Evolutionary conservation across 1,140 invertebrate genomes (phyloP).

Genomic region (Octopus sinensis): DNA sequence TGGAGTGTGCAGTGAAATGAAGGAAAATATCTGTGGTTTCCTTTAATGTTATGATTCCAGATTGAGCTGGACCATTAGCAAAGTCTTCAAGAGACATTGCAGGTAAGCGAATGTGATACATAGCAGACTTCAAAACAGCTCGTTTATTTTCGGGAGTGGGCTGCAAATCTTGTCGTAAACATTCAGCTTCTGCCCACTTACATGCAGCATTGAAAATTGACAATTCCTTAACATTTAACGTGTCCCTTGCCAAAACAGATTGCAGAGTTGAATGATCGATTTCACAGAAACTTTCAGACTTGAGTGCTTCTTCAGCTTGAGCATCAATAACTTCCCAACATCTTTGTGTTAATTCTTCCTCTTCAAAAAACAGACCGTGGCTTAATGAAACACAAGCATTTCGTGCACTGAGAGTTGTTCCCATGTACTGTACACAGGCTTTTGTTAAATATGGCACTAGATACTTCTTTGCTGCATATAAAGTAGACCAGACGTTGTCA

Average conservation of each 20-base stretch:
- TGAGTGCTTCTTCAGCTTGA: slow-evolving; percentile 75
- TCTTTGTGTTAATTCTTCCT: slow-evolving; percentile 72
- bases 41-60: slow-evolving; percentile 70
- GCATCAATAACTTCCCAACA: slow-evolving; percentile 88
- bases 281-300: slow-evolving; percentile 82
- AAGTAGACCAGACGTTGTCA: slow-evolving; percentile 79
- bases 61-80: slow-evolving; percentile 72
- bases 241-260: slow-evolving; percentile 77
- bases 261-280: slow-evolving; percentile 79
- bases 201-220: slow-evolving; percentile 71
- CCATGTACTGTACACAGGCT: slow-evolving; percentile 79
- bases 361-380: slow-evolving; percentile 76
- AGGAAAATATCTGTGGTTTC: slow-evolving; percentile 78
- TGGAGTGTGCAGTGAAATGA: slow-evolving; percentile 71
- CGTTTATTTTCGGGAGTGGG: slow-evolving; percentile 71
- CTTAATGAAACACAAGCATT: slow-evolving; percentile 81
- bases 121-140: slow-evolving; percentile 67
- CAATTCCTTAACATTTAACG: slow-evolving; percentile 74
- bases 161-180: slow-evolving; percentile 66
- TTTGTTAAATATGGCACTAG: slow-evolving; percentile 77
- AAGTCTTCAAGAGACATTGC: slow-evolving; percentile 84
- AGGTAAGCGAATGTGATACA: slow-evolving; percentile 76
- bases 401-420: slow-evolving; percentile 74
- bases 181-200: slow-evolving; percentile 80
- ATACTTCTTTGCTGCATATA: slow-evolving; percentile 86